phyloP scores from a whole-genome alignment of 2,888 invertebrate genomes.

The Exephanes ischioxanthus region DNA sequence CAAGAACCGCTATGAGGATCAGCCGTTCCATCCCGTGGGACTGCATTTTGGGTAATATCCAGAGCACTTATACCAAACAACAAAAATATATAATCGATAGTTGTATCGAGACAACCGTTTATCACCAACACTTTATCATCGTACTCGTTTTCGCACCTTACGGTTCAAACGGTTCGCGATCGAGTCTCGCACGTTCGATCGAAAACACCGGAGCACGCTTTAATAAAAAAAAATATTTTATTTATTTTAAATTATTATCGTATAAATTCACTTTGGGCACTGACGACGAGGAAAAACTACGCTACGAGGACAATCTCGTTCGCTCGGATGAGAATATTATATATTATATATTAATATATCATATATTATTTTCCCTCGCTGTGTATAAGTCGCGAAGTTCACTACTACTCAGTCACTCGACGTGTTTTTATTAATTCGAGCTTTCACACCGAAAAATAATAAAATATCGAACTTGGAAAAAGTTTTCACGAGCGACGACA shows the following conservation, averaged over 20 bases:
- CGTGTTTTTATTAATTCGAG: background rate
- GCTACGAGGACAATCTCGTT: slow-evolving; percentile 4
- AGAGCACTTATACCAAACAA: slow-evolving; percentile 59
- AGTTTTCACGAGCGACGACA: slow-evolving; percentile 37
- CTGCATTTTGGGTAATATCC: slow-evolving; percentile 75
- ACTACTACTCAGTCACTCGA: slow-evolving; percentile 12
- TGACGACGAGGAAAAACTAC: slow-evolving; percentile 13
- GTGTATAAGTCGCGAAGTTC: too few species aligned
- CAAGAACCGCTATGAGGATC: slow-evolving; percentile 67
- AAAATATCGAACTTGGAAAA: background rate
- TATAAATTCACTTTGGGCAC: slow-evolving; percentile 43
- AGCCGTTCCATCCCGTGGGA: slow-evolving; percentile 64
- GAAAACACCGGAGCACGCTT: slow-evolving; percentile 16
- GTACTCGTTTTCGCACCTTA: slow-evolving; percentile 60
- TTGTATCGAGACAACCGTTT: slow-evolving; percentile 66
- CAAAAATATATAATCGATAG: slow-evolving; percentile 50
- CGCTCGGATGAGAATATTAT: background rate
- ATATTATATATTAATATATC: too few species aligned
- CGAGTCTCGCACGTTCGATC: slow-evolving; percentile 25
- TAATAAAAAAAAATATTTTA: background rate
- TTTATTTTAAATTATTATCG: background rate
- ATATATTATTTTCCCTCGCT: too few species aligned
- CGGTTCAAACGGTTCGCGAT: slow-evolving; percentile 31
- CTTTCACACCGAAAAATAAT: background rate
- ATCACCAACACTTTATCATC: slow-evolving; percentile 73